Percentiles rank a stretch among this genome's conserved stretches.
Conservation (phyloP, 2,113 vertebrate species). For the Sebastes schlegelii region DNA sequence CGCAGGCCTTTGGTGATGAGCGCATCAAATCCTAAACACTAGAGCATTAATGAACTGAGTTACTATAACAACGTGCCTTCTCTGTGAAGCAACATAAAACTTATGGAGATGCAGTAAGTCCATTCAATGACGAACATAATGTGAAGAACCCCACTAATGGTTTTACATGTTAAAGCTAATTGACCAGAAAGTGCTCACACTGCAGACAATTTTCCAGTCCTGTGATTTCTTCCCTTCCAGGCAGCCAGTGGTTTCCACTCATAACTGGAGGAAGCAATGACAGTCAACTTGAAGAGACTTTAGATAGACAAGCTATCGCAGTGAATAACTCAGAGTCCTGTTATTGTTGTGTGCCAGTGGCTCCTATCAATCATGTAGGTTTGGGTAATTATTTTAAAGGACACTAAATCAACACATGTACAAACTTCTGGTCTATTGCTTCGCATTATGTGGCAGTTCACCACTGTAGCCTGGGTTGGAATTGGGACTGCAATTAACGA, state of each 20-base stretch:
- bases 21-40: slow-evolving; percentile 78
- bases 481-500: no score
- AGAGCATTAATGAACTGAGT: slow-evolving; percentile 74
- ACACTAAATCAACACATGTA: no score
- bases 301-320: background rate
- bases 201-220: background rate
- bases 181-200: background rate
- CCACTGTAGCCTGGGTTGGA: no score
- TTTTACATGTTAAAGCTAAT: background rate
- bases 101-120: background rate
- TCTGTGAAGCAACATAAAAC: background rate
- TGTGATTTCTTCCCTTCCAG: background rate
- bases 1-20: slow-evolving; percentile 58
- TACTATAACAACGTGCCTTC: background rate
- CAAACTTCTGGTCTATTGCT: no score
- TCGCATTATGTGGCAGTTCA: no score
- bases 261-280: background rate
- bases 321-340: background rate
- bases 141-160: background rate
- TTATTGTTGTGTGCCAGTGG: background rate
- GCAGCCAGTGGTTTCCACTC: background rate
- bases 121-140: background rate
- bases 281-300: background rate
- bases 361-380: no score
- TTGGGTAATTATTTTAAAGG: no score